Base-by-base conservation (phyloP, 2,888 invertebrate species). In the Oasisia sp. region DNA sequence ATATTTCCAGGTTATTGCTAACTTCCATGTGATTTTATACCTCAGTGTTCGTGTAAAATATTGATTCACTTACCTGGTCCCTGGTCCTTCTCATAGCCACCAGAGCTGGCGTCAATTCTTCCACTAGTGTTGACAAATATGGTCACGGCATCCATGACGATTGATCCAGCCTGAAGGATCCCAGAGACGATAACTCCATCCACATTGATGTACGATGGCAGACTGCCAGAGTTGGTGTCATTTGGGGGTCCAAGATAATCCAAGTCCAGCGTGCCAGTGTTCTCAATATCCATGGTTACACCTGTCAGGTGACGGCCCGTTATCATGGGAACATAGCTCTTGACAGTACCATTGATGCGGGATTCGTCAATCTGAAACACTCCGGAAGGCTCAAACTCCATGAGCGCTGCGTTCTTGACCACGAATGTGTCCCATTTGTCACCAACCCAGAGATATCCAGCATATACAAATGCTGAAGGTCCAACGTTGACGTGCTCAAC, bases 11-110 rank as follows among this genome's bases (percentile, higher is more conserved):
- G 14, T 50, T 50, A 0, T 12, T 50, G 74, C 27, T 7, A 19
- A 19, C 27, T 19, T 74, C 3, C n/a, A 74, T n/a, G n/a, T 0
- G 38, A 38, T 38, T 38, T 38, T 38, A 19, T 27, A n/a, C 74
- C 27, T 74, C 74, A 74, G 19, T 4, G 27, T 74, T 74, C 27
- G n/a, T 74, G 74, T 74, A 4, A 74, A 74, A 7, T 56, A 56
- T 1, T 27, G 5, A 27, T 14, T 27, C 19, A 91, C 92, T 92
- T 91, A 94, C 95, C 95, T 93, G 94, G 94, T 74, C 95, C 95
- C 50, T 92, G 91, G 56, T 94, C 93, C 38, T 92, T 91, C 19
- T 93, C 74, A 91, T 94, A 94, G 1, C 95, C 95, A 19, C 94
- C 94, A 19, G 93, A 94, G 3, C 93, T 93, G 45, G 91, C 92